Base-by-base conservation (phyloP, 2,888 invertebrate species). In the Synanthedon andrenaeformis region DNA sequence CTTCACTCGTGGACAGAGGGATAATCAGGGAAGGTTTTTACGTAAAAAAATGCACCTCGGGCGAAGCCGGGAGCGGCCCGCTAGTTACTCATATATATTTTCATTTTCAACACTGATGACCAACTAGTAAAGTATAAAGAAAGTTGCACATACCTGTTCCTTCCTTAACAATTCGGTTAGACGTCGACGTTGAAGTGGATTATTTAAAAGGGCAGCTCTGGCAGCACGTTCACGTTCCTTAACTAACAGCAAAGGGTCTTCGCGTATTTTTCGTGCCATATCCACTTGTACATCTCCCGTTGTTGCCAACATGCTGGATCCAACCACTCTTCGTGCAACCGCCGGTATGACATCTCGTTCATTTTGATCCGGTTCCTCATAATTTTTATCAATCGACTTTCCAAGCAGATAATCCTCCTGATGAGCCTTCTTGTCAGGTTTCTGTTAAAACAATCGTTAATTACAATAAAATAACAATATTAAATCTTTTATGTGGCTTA, bases 241-340 rank as follows among this genome's bases (percentile, higher is more conserved):
- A 6, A 98, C 97, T 3, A 94, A 90, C 71, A 96, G 92, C 45
- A 98, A 79, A 0, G 98, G 98, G 88, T 98, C 98, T 78, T 98
- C 98, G 72, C 97, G 91, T 58, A 97, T 89, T 82, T 98, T 98
- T 17, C 96, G 91, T 51, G 91, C 92, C 67, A 97, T 88, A 75
- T 98, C 97, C 11, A 97, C 94, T 82, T 95, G 93, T 53, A 92
- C 90, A 23, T 89, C 89, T 3, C 88, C 88, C 41, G 86, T 84
- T 55, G 89, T 79, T 8, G 70, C 61, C 45, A 76, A 56, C 83
- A 85, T 83, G 56, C 85, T 85, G 3, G 84, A 79, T 0, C 86
- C 85, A 19, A 82, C 82, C 4, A 86, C 83, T 59, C 87, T 67
- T 1, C 84, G 74, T 3, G 82, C 76, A 12, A 87, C 77, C 8